Evolutionary conservation across 1,140 invertebrate genomes (phyloP), one percentile per base, ranked within the genome.

Genomic region (Drosophila teissieri): DNA sequence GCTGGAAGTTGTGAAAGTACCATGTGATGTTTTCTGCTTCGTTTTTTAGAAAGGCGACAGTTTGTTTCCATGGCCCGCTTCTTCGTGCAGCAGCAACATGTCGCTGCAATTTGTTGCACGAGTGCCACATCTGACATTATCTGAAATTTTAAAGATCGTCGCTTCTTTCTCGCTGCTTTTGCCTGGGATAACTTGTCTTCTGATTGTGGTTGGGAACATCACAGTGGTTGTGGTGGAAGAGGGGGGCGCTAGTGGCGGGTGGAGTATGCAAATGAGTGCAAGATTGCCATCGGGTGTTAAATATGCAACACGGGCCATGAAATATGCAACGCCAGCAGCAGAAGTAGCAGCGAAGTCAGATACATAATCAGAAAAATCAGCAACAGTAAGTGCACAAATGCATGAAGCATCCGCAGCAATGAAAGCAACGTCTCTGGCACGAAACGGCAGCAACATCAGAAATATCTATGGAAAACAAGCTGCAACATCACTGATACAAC

Each of bases 21-120:
- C 12, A 72, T 56, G 70, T 51, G 60, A 60, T 75, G 45, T 42
- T 45, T 63, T 56, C 27, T 40, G 14, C 62, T 39, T 64, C 48
- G 10, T 34, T 76, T 86, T 88, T 81, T 86, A 89, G 79, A 86
- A 86, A 89, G 83, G 83, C 84, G 62, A 72, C 75, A 78, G 64
- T 64, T 77, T 80, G 11, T 51, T 34, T 51, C 15, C 48, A 10
- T 56, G 61, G 31, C 40, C 42, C 34, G 67, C 42, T 56, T 51
- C 48, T 51, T 34, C 49, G 31, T 27, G 49, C 49, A 34, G 31
- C 46, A 44, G 46, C 55, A 70, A 73, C 67, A 55, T 67, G 54
- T 49, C 57, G 42, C 27, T 37, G 79, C 53, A 72, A 55, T 58
- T 74, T 86, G 78, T 56, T 67, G 61, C 56, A 56, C 68, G 44